A percentile compares a stretch with the other conserved stretches of the same genome.
Evolutionary conservation across 2,797 vertebrate species (phyloP).

Genomic region (Neostethus bicornis): DNA sequence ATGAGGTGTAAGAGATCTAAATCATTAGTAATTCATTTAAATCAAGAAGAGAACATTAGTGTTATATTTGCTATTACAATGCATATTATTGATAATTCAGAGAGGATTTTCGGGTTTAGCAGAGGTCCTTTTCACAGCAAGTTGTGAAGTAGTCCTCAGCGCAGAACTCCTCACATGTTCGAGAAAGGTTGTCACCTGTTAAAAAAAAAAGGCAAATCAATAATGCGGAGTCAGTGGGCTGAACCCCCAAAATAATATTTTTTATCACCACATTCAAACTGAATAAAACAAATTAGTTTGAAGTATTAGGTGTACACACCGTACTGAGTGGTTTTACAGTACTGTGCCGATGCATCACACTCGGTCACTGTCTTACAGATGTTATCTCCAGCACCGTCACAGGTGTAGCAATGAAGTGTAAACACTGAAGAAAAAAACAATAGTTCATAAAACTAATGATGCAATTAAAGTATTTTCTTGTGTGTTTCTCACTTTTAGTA

Average conservation of each 20-base stretch:
- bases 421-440: too few relatives aligned
- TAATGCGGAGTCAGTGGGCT: neutral
- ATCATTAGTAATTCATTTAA: neutral
- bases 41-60: slow-evolving; percentile 3
- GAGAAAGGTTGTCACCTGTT: slow-evolving; percentile 6
- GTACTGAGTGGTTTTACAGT: slow-evolving; percentile 41
- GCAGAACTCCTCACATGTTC: slow-evolving; percentile 58
- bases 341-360: slow-evolving; percentile 10
- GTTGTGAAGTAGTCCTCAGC: neutral
- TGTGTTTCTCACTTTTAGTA: neutral
- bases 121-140: slow-evolving; percentile 51
- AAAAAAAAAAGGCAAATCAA: slow-evolving; percentile 6
- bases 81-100: too few relatives aligned
- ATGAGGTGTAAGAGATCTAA: neutral
- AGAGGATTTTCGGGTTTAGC: slow-evolving; percentile 4
- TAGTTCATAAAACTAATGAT: too few relatives aligned
- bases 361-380: slow-evolving; percentile 36
- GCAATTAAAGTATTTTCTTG: too few relatives aligned
- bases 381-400: neutral
- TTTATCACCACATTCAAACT: neutral
- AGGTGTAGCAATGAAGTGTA: slow-evolving; percentile 60
- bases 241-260: neutral
- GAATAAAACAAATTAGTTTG: too few relatives aligned
- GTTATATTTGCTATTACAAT: too few relatives aligned
- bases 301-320: slow-evolving; percentile 23